phyloP scores from a whole-genome alignment of 2,888 invertebrate species.

The Drosophila tanythrix region DNA sequence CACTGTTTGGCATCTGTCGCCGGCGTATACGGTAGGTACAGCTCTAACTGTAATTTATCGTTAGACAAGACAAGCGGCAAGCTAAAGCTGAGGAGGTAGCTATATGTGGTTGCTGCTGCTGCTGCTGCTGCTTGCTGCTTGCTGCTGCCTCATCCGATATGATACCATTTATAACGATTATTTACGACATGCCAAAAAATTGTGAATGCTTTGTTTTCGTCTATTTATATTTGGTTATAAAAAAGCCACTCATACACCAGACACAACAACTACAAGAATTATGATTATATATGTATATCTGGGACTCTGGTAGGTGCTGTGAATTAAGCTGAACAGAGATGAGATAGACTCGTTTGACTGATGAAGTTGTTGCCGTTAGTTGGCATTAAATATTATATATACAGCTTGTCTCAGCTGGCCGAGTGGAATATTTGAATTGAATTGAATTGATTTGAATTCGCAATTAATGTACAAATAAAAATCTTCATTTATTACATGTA shows the following conservation, averaged over 20 bases:
- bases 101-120: slow-evolving; percentile 5
- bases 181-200: slow-evolving; percentile 67
- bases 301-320: slow-evolving; percentile 54
- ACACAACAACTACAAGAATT: slow-evolving; percentile 25
- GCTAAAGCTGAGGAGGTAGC: slow-evolving; percentile 32
- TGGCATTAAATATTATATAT: slow-evolving; percentile 53
- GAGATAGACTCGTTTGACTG: slow-evolving; percentile 46
- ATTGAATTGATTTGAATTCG: slow-evolving; percentile 32
- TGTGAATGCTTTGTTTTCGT: slow-evolving; percentile 53
- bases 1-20: slow-evolving; percentile 33
- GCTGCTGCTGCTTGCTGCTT: slow-evolving; percentile 21
- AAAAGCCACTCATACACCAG: slow-evolving; percentile 22
- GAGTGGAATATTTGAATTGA: slow-evolving; percentile 19
- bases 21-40: slow-evolving; percentile 77
- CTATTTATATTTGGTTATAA: slow-evolving; percentile 29
- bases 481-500: slow-evolving; percentile 22
- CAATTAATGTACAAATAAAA: slow-evolving; percentile 36
- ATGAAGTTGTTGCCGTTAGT: slow-evolving; percentile 66
- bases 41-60: slow-evolving; percentile 81
- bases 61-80: slow-evolving; percentile 81
- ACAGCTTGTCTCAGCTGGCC: slow-evolving; percentile 21
- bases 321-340: slow-evolving; percentile 11
- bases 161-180: slow-evolving; percentile 75
- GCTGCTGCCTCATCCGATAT: slow-evolving; percentile 46
- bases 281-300: slow-evolving; percentile 45